Evolutionary conservation across 2,888 invertebrate species (phyloP).

Genomic region (Endotricha flammealis): DNA sequence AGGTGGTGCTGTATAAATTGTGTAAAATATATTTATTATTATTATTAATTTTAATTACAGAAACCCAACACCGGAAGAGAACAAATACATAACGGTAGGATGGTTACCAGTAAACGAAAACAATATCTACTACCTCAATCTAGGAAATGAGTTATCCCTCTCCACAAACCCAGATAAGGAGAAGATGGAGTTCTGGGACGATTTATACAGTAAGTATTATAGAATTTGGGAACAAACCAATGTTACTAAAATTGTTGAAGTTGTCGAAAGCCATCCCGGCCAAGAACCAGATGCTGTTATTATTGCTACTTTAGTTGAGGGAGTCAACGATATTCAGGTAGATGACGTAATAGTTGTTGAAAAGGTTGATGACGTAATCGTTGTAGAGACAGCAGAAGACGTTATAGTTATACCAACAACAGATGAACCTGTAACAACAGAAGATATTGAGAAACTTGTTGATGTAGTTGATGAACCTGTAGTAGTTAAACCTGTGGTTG

Average conservation of each 20-base stretch:
- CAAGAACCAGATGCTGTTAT: not conserved
- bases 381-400: too few species aligned
- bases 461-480: slow-evolving; percentile 14
- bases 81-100: slow-evolving; percentile 53
- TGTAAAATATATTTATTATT: not conserved
- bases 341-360: not conserved
- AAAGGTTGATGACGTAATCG: not conserved
- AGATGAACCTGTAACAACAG: too few species aligned
- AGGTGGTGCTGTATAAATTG: too few species aligned
- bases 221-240: slow-evolving; percentile 57
- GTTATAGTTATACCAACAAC: slow-evolving; percentile 7
- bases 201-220: slow-evolving; percentile 55
- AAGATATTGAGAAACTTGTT: too few species aligned
- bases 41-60: slow-evolving; percentile 47
- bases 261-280: slow-evolving; percentile 17
- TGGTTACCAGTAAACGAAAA: slow-evolving; percentile 64
- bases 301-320: too few species aligned
- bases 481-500: slow-evolving; percentile 8
- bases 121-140: slow-evolving; percentile 49
- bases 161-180: slow-evolving; percentile 50
- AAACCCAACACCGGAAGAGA: slow-evolving; percentile 67
- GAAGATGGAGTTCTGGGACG: slow-evolving; percentile 66
- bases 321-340: too few species aligned
- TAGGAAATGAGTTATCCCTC: slow-evolving; percentile 50
- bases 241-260: slow-evolving; percentile 20